Conservation (phyloP, 2,888 invertebrate species). For the Chesias legatella region DNA sequence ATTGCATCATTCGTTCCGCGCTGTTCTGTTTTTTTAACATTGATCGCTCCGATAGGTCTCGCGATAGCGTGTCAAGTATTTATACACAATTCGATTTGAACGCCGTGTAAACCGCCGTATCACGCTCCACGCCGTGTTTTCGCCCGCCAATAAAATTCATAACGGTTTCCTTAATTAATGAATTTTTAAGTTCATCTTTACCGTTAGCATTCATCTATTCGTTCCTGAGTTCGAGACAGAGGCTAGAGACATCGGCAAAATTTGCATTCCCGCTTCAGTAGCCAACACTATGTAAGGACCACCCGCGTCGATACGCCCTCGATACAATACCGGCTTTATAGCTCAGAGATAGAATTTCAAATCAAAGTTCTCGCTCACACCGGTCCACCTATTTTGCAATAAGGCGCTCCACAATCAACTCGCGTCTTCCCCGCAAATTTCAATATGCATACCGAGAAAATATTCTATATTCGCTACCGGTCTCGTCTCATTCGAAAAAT, state of each 20-base stretch:
- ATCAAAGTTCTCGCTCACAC: conserved; percentile 41
- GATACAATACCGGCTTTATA: conserved; percentile 69
- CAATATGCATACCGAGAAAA: conserved; percentile 52
- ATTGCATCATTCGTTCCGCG: conserved; percentile 67
- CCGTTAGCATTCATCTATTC: conserved; percentile 47
- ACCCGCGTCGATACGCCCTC: conserved; percentile 66
- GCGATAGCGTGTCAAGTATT: conserved; percentile 39
- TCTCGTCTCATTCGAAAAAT: conserved; percentile 33
- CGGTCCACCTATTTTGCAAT: conserved; percentile 54
- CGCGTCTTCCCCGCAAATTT: conserved; percentile 56
- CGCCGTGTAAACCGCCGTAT: conserved; percentile 36
- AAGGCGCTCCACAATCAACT: conserved; percentile 61
- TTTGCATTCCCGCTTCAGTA: conserved; percentile 74
- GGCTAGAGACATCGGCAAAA: conserved; percentile 64
- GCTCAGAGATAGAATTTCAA: conserved; percentile 55
- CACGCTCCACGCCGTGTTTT: conserved; percentile 34
- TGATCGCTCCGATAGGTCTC: conserved; percentile 46
- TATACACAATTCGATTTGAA: conserved; percentile 33
- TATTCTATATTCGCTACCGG: conserved; percentile 42
- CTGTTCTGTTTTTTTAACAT: conserved; percentile 52
- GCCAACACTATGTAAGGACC: conserved; percentile 70
- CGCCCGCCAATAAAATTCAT: conserved; percentile 30
- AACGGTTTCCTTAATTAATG: conserved; percentile 29
- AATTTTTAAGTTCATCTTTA: conserved; percentile 41
- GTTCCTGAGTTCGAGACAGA: conserved; percentile 54